Evolutionary conservation across 2,888 invertebrate species (phyloP), one percentile per base, ranked within the genome.

Genomic region (Ormyrus nitidulus): DNA sequence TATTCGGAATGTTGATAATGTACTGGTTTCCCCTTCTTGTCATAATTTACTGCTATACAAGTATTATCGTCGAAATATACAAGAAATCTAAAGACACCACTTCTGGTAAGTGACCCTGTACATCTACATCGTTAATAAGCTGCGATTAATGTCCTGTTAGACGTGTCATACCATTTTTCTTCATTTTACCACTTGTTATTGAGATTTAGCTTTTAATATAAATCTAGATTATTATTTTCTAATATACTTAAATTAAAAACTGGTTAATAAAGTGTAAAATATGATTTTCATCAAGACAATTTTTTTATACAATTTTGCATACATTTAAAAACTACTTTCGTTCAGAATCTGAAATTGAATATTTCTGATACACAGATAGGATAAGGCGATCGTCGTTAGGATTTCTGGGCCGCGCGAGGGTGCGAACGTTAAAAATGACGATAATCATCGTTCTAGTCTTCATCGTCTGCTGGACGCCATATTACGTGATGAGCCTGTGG

Each of bases 391-490:
- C 96, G 54, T 96, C 96, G 73, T 93, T 96, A 75, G 96, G 96
- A 79, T 96, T 96, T 87, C 91, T 97, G 74, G 95, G 96, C 3
- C 93, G 95, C 80, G 97, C 97, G 11, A 94, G 95, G 85, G 94
- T 95, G 73, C 93, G 97, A 79, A 98, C 98, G 0, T 92, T 98
- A 62, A 97, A 98, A 91, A 98, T 99, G 98, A 98, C 98, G 0
- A 94, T 98, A 82, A 96, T 97, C 61, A 98, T 99, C 81, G 97
- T 98, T 10, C 92, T 96, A 58, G 97, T 96, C 0, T 98, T 98
- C 91, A 95, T 98, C 87, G 93, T 98, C 10, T 98, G 98, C 91
- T 99, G 98, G 98, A 97, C 98, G 0, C 98, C 98, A 0, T 98
- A 98, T 91, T 96, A 98, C 91, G 94, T 96, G 82, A 98, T 98